These are phyloP conservation scores for Trichechus manatus DNA, from an alignment of 2,113 vertebrate genomes.

Conservation along the genomic window DNA sequence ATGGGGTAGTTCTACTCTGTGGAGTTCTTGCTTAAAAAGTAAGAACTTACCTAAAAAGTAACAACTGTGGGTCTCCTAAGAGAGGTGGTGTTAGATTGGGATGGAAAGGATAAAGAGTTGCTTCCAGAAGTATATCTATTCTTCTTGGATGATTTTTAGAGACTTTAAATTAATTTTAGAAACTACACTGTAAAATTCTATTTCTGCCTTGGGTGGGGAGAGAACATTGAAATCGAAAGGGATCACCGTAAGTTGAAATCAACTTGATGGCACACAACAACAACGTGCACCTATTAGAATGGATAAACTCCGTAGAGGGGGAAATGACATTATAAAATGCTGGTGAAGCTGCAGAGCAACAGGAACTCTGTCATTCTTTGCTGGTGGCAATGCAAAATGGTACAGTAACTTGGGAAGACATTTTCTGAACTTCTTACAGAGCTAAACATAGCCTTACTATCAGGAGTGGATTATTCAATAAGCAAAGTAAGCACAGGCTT, in stretches of 20 bases:
- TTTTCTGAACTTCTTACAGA: no score
- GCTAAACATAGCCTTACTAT: no score
- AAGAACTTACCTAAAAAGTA: background rate
- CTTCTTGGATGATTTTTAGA: background rate
- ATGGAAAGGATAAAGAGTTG: background rate
- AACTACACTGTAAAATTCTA: background rate
- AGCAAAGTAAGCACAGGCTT: no score
- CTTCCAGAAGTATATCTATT: background rate
- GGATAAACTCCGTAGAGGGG: background rate
- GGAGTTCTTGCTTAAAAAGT: background rate
- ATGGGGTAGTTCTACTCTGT: no score
- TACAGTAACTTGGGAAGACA: no score
- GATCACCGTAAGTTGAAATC: no score
- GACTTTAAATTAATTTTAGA: slow-evolving; percentile 27
- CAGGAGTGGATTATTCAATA: no score
- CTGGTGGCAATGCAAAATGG: no score
- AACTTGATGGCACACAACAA: no score
- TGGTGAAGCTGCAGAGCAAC: background rate
- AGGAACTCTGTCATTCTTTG: no score
- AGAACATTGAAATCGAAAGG: background rate
- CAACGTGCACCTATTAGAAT: background rate
- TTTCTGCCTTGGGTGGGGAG: background rate
- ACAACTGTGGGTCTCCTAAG: background rate
- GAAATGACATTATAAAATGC: background rate
- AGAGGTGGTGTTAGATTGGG: background rate